Base-by-base conservation (phyloP, 2,888 invertebrate genomes). In the Calliopum simillimum region DNA sequence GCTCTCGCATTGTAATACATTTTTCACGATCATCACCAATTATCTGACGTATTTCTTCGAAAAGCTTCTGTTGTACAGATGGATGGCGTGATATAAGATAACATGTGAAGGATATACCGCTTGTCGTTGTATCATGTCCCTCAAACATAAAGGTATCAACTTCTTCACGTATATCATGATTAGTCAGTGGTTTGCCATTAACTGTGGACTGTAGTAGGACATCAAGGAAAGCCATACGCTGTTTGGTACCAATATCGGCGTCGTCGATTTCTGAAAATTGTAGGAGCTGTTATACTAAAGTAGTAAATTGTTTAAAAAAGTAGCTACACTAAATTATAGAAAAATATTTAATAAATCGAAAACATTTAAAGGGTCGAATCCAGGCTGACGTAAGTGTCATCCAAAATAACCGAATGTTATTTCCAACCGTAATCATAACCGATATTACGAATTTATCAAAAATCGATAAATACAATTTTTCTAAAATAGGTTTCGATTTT, bases 71-170 rank as follows among this genome's bases (percentile, higher is more conserved):
- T 70, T 85, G 86, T 0, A 82, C 79, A 11, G 76, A 69, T 0
- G 80, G 72, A 79, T 86, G 79, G 1, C 81, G 75, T 4, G 85
- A 80, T 33, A 85, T 78, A 51, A 81, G 75, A 62, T 80, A 82
- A 0, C 84, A 69, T 3, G 79, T 78, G 72, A 84, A 84, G 1
- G 80, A 76, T 3, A 86, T 80, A n/a, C 75, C 84, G 58, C 80
- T 79, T 0, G 83, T 82, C 11, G 84, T 84, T 1, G 85, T 85
- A 47, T 85, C 84, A 25, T 83, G 80, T 1, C 83, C 82, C 68
- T 90, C 91, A 82, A 92, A 81, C 79, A 82, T 81, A 41, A 92
- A 91, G 0, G 92, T 92, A 74, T 92, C 90, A 0, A 92, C 91
- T 86, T 92, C 91, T 80, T 91, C 90, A 61, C 90, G 86, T 13